Conservation (phyloP, 2,888 invertebrate genomes). For the Euproctis similis region DNA sequence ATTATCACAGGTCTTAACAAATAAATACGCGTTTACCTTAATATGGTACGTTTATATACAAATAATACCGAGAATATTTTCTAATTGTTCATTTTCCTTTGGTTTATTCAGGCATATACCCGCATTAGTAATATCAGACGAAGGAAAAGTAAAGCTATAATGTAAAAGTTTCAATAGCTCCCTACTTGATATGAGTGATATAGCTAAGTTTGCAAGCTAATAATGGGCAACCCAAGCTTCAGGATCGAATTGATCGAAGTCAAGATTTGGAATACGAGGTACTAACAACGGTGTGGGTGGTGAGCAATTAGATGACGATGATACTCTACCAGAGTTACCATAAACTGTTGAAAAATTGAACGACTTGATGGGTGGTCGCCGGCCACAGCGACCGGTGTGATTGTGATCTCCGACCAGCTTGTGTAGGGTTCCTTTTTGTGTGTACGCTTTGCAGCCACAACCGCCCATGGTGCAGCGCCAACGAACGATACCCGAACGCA, state of each 20-base stretch:
- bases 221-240: constrained; percentile 64
- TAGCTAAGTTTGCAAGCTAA: no score
- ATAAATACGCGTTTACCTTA: no score
- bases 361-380: constrained; percentile 32
- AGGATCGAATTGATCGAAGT: constrained; percentile 62
- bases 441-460: constrained; percentile 69
- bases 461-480: constrained; percentile 72
- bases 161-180: no score
- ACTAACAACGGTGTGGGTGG: constrained; percentile 48
- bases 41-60: no score
- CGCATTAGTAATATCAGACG: no score
- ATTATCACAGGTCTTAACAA: no score
- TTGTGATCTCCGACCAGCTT: constrained; percentile 68
- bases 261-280: constrained; percentile 50
- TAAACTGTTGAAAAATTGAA: constrained; percentile 11
- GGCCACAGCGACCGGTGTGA: constrained; percentile 56
- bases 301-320: constrained; percentile 25
- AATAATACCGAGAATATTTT: no score
- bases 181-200: no score
- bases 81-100: no score
- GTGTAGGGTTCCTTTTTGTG: constrained; percentile 61
- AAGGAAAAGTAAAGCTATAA: no score
- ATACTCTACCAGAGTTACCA: constrained; percentile 9
- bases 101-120: no score
- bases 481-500: constrained; percentile 67